A percentile compares a stretch with the other conserved stretches of the same genome.
These are phyloP conservation scores for Drosophila leonis DNA, from an alignment of 2,888 invertebrate genomes.

Conservation along the genomic window DNA sequence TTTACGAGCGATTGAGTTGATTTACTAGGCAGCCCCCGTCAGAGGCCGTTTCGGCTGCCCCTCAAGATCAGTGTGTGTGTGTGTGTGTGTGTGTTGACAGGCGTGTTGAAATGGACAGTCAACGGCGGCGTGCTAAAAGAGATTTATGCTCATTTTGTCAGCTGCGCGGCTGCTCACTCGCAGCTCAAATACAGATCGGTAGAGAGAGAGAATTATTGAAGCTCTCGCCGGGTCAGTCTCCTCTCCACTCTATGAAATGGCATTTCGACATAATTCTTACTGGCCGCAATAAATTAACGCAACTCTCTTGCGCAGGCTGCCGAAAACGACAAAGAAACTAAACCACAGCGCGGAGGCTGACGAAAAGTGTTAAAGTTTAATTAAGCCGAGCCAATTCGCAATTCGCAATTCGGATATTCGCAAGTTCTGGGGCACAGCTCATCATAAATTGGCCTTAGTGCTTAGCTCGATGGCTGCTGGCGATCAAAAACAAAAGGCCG, in stretches of 20 bases:
- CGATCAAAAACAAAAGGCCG: conserved; percentile 79
- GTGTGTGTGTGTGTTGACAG: conserved; percentile 77
- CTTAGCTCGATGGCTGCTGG: conserved; percentile 16
- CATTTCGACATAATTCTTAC: conserved; percentile 71
- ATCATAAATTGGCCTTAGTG: conserved; percentile 75
- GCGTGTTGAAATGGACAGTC: conserved; percentile 79
- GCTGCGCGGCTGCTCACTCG: conserved; percentile 63
- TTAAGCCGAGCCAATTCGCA: conserved; percentile 58
- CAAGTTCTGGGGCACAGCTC: conserved; percentile 42
- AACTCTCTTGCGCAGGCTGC: conserved; percentile 32
- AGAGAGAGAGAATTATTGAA: background rate
- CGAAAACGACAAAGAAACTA: background rate
- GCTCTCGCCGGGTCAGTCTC: background rate
- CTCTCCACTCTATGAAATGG: conserved; percentile 54
- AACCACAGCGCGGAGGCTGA: conserved; percentile 35
- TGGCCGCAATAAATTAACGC: conserved; percentile 62
- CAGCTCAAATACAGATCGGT: conserved; percentile 14
- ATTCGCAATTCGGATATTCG: conserved; percentile 40
- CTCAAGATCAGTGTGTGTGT: conserved; percentile 24
- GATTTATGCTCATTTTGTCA: conserved; percentile 80
- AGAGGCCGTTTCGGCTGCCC: conserved; percentile 57
- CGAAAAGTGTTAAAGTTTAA: conserved; percentile 78
- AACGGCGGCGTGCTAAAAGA: conserved; percentile 77
- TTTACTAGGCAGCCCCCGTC: conserved; percentile 74
- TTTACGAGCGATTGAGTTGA: conserved; percentile 80